A percentile compares a stretch with the other conserved stretches of the same genome.
Evolutionary conservation across 2,113 vertebrate species (phyloP).

Genomic region (Calonectris borealis): DNA sequence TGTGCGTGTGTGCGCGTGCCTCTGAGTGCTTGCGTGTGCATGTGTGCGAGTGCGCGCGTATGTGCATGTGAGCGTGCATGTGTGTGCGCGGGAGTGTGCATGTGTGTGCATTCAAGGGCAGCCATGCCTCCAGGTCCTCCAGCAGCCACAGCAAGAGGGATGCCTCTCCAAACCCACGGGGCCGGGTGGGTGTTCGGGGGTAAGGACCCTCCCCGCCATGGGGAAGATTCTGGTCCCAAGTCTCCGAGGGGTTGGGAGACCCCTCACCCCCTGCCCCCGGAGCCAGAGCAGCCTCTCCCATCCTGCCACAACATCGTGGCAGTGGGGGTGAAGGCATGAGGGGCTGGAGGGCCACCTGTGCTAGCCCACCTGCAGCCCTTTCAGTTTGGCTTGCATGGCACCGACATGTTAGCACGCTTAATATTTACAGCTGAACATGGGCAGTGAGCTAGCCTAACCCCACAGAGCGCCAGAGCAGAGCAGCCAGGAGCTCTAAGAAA

Average conservation of each 20-base stretch:
- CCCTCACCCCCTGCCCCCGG: too few species aligned
- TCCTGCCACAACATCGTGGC: background rate
- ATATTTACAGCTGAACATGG: accelerated
- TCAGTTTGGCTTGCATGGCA: accelerated
- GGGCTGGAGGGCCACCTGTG: background rate
- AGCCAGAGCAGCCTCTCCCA: background rate
- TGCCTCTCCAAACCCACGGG: background rate
- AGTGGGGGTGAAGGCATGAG: background rate
- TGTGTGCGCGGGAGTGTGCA: too few species aligned
- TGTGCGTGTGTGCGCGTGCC: background rate
- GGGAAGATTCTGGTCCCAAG: background rate
- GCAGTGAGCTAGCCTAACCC: background rate
- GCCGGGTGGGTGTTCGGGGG: background rate
- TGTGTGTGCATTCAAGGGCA: accelerated
- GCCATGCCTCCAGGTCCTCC: too few species aligned
- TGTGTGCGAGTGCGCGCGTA: too few species aligned
- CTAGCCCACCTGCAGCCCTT: background rate
- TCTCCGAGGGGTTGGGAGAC: background rate
- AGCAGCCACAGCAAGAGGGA: accelerated
- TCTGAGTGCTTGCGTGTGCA: too few species aligned
- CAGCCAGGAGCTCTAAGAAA: background rate
- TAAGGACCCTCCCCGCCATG: accelerated
- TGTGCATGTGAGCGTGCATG: too few species aligned
- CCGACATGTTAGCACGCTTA: accelerated
- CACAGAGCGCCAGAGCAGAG: too few species aligned